These are phyloP conservation scores for Ormyrus labotus DNA, from an alignment of 2,888 invertebrate genomes.

Conservation along the genomic window DNA sequence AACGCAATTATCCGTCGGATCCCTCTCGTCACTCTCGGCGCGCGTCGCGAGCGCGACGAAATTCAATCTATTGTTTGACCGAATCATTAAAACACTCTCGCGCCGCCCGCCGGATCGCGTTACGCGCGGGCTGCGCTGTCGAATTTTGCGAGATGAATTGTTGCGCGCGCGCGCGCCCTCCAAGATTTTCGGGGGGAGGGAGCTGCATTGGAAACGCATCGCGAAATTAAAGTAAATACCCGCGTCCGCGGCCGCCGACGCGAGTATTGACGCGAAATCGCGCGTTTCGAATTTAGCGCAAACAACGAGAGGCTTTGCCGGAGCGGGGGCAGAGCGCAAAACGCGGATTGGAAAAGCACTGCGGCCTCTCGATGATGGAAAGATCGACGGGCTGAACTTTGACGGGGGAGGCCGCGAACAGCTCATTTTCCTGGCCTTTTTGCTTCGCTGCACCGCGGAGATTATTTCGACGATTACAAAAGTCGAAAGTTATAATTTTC, in stretches of 20 bases:
- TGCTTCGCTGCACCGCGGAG: no score
- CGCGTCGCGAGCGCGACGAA: neutral
- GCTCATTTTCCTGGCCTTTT: no score
- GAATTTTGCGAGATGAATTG: no score
- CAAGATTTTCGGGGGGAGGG: neutral
- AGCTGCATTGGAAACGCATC: neutral
- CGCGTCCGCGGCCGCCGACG: neutral
- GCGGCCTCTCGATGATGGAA: no score
- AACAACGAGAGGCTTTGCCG: neutral
- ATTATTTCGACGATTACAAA: no score
- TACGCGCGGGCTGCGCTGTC: neutral
- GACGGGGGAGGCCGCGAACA: no score
- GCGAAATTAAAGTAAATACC: slow-evolving; percentile 1
- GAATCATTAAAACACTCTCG: slow-evolving; percentile 33
- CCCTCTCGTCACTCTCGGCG: no score
- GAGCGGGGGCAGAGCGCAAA: neutral
- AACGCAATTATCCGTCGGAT: slow-evolving; percentile 14
- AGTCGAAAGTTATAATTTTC: no score
- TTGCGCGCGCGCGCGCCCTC: no score
- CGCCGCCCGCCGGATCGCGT: slow-evolving; percentile 2
- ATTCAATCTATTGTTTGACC: slow-evolving; percentile 37
- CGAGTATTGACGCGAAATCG: neutral
- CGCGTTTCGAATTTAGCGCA: neutral
- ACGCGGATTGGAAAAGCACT: no score
- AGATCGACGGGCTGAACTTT: no score